Base-by-base conservation (phyloP, 2,113 vertebrate genomes). In the Probosciger aterrimus region DNA sequence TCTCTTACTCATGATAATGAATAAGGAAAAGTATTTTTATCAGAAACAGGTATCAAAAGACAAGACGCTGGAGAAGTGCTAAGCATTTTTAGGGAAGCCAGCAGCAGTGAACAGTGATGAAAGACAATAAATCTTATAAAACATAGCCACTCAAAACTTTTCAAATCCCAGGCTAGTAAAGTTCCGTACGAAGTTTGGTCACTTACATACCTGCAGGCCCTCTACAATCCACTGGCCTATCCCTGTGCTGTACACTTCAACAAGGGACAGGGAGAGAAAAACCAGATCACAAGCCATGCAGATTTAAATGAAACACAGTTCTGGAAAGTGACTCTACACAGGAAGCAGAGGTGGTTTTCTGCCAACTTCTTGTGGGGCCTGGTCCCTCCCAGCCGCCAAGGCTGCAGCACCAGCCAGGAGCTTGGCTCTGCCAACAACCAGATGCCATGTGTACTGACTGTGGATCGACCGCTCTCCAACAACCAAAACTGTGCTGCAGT, bases 251-350 rank as follows among this genome's bases (percentile, higher is more conserved):
- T 4, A 25, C 5, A 19, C 30, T 49, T 62, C 44, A 57, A 18
- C 12, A 62, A 52, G 22, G 30, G 33, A 82, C n/a, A 7, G 3
- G 1, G 50, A 69, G 74, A 24, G 8, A 31, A 71, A 80, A 90
- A 82, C 2, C 11, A 35, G 16, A 50, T 7, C 35, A 55, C 0
- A 0, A 59, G 64, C 27, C 16, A 27, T 0, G 0, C 10, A 7
- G 15, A 20, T 62, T 50, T 63, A 55, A 64, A 43, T 7, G 11
- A 50, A 78, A 74, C 2, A 12, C 15, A 18, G 11, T 19, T 67
- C 50, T 71, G 46, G 41, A 35, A 90, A 39, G 57, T 13, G 41
- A 59, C 62, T 43, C 52, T 39, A 30, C 33, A 31, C 47, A 39
- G 55, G 57, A 53, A 59, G 50, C 27, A 62, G 41, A 49, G 25